Conservation (phyloP, 2,797 vertebrate genomes). For the Falco rusticolus region DNA sequence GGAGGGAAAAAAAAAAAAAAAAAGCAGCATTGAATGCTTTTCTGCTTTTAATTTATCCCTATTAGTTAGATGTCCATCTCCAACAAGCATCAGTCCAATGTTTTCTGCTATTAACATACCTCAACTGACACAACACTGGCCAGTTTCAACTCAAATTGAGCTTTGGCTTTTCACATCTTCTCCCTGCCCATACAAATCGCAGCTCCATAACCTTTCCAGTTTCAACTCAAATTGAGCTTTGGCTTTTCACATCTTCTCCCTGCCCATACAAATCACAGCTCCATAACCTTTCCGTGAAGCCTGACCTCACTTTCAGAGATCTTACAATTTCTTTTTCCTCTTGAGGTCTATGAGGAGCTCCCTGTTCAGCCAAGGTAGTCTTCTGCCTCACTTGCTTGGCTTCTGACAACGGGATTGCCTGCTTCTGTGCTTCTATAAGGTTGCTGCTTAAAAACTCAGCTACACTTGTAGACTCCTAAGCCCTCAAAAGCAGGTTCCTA, state of each 20-base stretch:
- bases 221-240: background rate
- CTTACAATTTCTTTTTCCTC: no score
- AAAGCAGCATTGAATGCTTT: no score
- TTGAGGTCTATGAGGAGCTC: no score
- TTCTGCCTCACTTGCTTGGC: background rate
- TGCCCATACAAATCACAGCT: no score
- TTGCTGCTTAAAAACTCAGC: background rate
- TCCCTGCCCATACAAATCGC: no score
- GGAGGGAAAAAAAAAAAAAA: background rate
- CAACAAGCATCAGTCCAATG: background rate
- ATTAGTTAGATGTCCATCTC: background rate
- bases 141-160: background rate
- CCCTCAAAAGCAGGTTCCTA: background rate
- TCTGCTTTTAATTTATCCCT: background rate
- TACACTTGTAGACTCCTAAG: background rate
- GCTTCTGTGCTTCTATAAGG: background rate
- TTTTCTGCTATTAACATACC: background rate
- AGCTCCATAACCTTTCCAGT: background rate
- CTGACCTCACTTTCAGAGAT: no score
- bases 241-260: background rate
- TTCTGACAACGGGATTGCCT: background rate
- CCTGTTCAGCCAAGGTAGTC: background rate
- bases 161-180: background rate
- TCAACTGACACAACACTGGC: background rate
- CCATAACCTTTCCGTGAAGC: no score